A percentile compares a stretch with the other conserved stretches of the same genome.
phyloP scores from a whole-genome alignment of 2,113 vertebrate species.

The Castor canadensis region DNA sequence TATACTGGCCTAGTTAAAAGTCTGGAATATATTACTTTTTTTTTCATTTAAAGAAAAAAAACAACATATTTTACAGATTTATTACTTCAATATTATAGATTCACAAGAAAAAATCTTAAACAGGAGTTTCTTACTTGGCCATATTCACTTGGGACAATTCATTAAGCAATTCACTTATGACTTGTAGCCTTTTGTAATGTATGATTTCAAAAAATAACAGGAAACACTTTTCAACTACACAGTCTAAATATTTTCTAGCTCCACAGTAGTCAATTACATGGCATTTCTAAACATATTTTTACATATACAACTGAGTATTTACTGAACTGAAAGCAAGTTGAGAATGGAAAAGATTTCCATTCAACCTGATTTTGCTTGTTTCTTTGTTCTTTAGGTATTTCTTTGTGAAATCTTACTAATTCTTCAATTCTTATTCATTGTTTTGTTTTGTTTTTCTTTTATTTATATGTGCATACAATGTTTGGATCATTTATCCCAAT shows the following conservation, averaged over 20 bases:
- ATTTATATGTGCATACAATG: too few relatives aligned
- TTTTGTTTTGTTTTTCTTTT: too few relatives aligned
- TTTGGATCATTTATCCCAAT: too few relatives aligned
- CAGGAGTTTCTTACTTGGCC: neutral
- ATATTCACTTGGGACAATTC: conserved; percentile 2
- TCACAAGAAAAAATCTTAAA: neutral
- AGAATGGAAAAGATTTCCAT: conserved; percentile 58
- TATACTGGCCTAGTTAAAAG: neutral
- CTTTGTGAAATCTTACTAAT: conserved; percentile 1
- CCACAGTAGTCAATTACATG: neutral
- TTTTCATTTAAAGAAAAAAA: neutral
- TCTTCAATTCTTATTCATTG: conserved; percentile 16
- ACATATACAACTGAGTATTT: conserved; percentile 28
- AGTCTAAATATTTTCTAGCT: conserved; percentile 50
- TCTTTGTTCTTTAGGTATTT: conserved; percentile 30
- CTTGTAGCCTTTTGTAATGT: neutral
- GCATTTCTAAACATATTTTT: conserved; percentile 32
- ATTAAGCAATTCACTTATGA: neutral
- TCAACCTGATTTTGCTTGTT: conserved; percentile 7
- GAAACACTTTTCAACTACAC: conserved; percentile 1
- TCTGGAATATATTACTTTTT: conserved; percentile 25
- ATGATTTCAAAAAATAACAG: conserved; percentile 35
- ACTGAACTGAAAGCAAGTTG: neutral
- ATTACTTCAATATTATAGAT: conserved; percentile 30
- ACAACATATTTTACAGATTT: too few relatives aligned